Base-by-base conservation (phyloP, 2,888 invertebrate genomes). In the Drosophila stalkeri region DNA sequence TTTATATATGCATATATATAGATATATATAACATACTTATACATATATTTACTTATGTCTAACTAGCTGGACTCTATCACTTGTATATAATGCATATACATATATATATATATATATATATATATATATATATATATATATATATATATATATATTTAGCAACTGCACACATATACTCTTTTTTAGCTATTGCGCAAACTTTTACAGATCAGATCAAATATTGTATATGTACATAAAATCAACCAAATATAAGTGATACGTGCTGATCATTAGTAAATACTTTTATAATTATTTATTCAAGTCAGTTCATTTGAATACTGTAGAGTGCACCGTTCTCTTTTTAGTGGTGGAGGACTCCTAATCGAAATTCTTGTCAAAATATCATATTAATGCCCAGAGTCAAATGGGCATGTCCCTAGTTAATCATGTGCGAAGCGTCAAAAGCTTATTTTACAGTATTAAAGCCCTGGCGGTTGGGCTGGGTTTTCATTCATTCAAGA, bases 211-310 rank as follows among this genome's bases (percentile, higher is more conserved):
- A 79, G 64, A 51, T 82, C 27, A 81, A 56, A 52, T 60, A 47
- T 56, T 56, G 60, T 71, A 56, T 47, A 64, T 67, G 49, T 66
- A 66, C 35, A 66, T 61, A 67, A 54, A 54, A 64, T 46, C 61
- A 77, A 81, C 65, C 78, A 81, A 77, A 77, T 66, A 77, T 66
- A 77, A 77, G 78, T 81, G 78, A 77, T 77, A 67, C 37, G 33
- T 77, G 61, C 81, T 64, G 66, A 77, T 67, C 57, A 41, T 46
- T 59, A 64, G 57, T 43, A 56, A 66, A 66, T 37, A 33, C 39
- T 39, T 39, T n/a, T 39, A 39, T 16, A 75, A 54, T 27, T 56
- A 31, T 62, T 80, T 59, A 71, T 60, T 81, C 63, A 66, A 81
- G 72, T 80, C 63, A 68, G 67, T 74, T 67, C 49, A 31, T 62